A percentile compares a stretch with the other conserved stretches of the same genome.
phyloP scores from a whole-genome alignment of 2,113 vertebrate species.

The Scopus umbretta region DNA sequence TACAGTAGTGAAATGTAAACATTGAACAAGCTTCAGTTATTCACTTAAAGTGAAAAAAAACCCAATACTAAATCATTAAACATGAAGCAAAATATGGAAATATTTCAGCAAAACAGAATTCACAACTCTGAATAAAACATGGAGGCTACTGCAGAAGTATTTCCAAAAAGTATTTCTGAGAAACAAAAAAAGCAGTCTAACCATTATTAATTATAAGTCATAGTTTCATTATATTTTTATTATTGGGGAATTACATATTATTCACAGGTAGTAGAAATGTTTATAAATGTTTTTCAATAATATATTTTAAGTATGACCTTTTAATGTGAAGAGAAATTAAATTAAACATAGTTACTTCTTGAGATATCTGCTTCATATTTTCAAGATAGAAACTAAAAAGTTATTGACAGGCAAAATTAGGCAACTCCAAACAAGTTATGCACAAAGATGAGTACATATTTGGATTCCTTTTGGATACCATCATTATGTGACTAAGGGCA shows the following conservation, averaged over 20 bases:
- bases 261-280: background rate
- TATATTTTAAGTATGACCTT: background rate
- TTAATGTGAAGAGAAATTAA: background rate
- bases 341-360: background rate
- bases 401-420: background rate
- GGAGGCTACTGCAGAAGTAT: background rate
- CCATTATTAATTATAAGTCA: background rate
- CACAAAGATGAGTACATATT: background rate
- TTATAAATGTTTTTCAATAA: background rate
- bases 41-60: conserved; percentile 10
- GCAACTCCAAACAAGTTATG: background rate
- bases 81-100: conserved; percentile 7
- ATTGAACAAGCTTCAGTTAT: conserved; percentile 18
- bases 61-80: conserved; percentile 12
- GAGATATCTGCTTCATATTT: background rate
- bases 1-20: conserved; percentile 35
- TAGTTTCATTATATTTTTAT: background rate
- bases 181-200: background rate
- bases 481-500: background rate
- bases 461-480: background rate
- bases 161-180: background rate
- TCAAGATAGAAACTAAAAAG: background rate
- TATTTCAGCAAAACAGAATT: background rate
- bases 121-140: conserved; percentile 4
- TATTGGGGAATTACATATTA: background rate